Base-by-base conservation (phyloP, 1,140 invertebrate species). In the Cardiocondyla obscurior region DNA sequence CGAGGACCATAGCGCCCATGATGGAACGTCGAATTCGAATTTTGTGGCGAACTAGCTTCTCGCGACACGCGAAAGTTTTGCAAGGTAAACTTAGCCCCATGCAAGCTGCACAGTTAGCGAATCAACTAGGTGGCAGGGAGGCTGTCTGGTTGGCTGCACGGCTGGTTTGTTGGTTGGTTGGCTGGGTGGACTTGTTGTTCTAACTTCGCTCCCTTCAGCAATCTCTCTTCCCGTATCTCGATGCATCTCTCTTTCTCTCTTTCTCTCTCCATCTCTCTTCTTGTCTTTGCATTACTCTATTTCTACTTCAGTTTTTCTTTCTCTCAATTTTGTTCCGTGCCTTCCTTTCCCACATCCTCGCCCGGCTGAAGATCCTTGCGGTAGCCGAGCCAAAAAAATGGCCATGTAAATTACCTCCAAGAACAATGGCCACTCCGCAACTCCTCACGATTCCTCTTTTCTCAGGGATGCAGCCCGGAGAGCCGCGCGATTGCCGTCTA, bases 31-130 rank as follows among this genome's bases (percentile, higher is more conserved):
- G 81, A 81, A 85, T 79, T 74, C 53, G 62, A 82, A 82, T 74
- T 76, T 82, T 73, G 33, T 46, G 64, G 70, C 67, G 33, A 69
- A 58, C 81, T 73, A 85, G 76, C 46, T 49, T 67, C 81, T 79
- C 58, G 49, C 55, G 85, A 83, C 84, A 88, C 81, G 81, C 58
- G 65, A 88, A 92, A 93, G 87, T 93, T 93, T 84, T 64, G 85
- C 69, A 91, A 92, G 93, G 92, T 93, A 93, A 93, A 93, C 91
- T 93, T 89, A 88, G 85, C 89, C 87, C 91, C 82, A 77, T 88
- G 89, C 81, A 86, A 89, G 86, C 73, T 83, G 85, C 86, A 85
- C 79, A 74, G 77, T 83, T 82, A 88, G 76, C 85, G 69, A 82
- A 57, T 84, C 70, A 83, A 67, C 28, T 55, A 79, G 70, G 58